These are phyloP conservation scores for Synergus japonicus DNA, from an alignment of 2,888 invertebrate species.

Conservation along the genomic window DNA sequence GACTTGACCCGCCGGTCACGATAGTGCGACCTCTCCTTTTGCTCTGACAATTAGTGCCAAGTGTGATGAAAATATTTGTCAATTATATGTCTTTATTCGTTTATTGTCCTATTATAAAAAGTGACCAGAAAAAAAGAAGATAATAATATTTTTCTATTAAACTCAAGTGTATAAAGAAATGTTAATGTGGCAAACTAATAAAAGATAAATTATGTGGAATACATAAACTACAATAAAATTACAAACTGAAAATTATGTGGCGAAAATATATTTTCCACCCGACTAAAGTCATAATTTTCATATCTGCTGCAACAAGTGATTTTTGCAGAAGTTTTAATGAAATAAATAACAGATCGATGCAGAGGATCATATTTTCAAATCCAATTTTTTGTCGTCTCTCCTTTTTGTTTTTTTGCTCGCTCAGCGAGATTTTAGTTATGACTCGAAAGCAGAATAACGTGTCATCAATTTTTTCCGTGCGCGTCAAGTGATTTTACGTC, in stretches of 20 bases:
- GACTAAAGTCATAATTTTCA: not conserved
- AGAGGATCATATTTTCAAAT: conserved; percentile 21
- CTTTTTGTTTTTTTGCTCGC: not conserved
- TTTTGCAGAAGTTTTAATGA: not conserved
- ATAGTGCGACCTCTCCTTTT: conserved; percentile 13
- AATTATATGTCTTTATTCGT: not conserved
- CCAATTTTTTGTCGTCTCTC: not conserved
- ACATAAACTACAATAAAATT: too few species aligned
- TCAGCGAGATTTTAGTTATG: conserved; percentile 29
- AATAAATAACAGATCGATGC: conserved; percentile 9
- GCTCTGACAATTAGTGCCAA: conserved; percentile 12
- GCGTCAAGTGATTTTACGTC: conserved; percentile 18
- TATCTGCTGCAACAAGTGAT: conserved; percentile 15
- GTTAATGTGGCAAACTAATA: not conserved
- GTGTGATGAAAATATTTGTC: not conserved
- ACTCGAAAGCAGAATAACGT: conserved; percentile 21
- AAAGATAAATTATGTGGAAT: not conserved
- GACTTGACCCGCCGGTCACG: conserved; percentile 51
- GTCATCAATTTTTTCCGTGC: conserved; percentile 28
- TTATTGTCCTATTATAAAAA: not conserved
- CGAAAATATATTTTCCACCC: not conserved
- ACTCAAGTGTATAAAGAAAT: not conserved
- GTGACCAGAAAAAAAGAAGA: not conserved
- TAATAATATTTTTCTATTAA: not conserved
- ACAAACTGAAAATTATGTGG: not conserved